phyloP scores from a whole-genome alignment of 2,113 vertebrate species.

The Blennius ocellaris region DNA sequence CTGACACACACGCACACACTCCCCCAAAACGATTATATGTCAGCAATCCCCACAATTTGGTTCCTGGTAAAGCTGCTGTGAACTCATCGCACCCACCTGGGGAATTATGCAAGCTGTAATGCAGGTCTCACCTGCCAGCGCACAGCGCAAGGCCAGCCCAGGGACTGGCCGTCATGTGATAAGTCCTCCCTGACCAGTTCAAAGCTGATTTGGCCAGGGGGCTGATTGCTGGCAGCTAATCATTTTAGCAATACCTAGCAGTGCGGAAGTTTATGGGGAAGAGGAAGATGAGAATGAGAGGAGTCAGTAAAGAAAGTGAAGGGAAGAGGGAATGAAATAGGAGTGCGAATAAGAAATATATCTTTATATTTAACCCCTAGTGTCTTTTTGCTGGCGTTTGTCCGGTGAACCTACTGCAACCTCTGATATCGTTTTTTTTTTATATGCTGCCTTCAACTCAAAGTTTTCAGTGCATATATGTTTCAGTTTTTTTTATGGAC shows the following conservation, averaged over 20 bases:
- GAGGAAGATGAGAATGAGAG: constrained; percentile 24
- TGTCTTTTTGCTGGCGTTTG: constrained; percentile 47
- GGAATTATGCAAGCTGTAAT: constrained; percentile 82
- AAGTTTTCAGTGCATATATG: constrained; percentile 26
- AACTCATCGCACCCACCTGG: constrained; percentile 84
- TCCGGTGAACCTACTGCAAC: constrained; percentile 71
- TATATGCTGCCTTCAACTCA: constrained; percentile 53
- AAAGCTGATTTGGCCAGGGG: constrained; percentile 81
- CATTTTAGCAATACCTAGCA: constrained; percentile 81
- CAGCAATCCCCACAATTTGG: constrained; percentile 81
- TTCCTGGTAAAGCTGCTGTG: constrained; percentile 80
- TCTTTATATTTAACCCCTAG: constrained; percentile 37
- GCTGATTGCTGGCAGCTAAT: constrained; percentile 82
- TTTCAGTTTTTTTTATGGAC: background rate
- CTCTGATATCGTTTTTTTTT: constrained; percentile 35
- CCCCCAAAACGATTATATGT: constrained; percentile 85
- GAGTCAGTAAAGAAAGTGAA: constrained; percentile 22
- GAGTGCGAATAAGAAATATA: constrained; percentile 3
- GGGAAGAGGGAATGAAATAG: background rate
- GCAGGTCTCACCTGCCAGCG: constrained; percentile 81
- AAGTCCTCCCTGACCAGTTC: constrained; percentile 82
- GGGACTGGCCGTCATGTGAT: constrained; percentile 81
- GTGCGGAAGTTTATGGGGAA: constrained; percentile 1
- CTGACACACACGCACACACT: constrained; percentile 37
- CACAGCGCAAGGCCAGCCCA: constrained; percentile 54